phyloP scores from a whole-genome alignment of 2,113 vertebrate genomes.

The Mesitornis unicolor region DNA sequence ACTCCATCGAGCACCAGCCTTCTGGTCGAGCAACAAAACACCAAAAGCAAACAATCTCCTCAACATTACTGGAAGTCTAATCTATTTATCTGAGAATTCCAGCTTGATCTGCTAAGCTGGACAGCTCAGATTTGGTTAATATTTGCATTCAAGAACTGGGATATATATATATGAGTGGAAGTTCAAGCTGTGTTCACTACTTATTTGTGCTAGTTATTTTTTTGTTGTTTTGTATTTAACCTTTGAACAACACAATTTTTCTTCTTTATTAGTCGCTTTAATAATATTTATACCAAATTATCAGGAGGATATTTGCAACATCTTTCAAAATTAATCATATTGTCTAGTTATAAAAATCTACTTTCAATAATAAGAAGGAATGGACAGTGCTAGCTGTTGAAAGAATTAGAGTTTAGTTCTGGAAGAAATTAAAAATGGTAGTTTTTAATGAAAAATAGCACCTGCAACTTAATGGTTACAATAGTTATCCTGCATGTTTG shows the following conservation, averaged over 20 bases:
- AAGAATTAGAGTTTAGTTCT: background rate
- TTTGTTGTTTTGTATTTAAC: background rate
- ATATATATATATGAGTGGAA: background rate
- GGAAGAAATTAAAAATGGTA: background rate
- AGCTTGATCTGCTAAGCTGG: background rate
- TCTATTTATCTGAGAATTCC: background rate
- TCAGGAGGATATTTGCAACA: background rate
- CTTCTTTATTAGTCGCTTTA: background rate
- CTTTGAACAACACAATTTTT: background rate
- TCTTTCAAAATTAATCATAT: background rate
- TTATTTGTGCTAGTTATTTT: background rate
- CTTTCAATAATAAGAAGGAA: background rate
- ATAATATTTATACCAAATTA: background rate
- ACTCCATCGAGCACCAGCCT: background rate
- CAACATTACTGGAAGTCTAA: background rate
- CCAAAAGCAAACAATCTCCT: background rate
- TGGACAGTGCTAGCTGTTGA: background rate
- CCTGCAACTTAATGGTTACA: background rate
- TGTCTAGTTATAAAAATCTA: background rate
- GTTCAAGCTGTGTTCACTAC: background rate
- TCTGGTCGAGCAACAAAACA: background rate
- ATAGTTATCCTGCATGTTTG: background rate
- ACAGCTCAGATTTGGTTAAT: background rate
- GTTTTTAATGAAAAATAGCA: background rate
- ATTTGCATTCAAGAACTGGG: background rate